These are phyloP conservation scores for Caerostris extrusa DNA, from an alignment of 1,140 invertebrate genomes.

Conservation along the genomic window DNA sequence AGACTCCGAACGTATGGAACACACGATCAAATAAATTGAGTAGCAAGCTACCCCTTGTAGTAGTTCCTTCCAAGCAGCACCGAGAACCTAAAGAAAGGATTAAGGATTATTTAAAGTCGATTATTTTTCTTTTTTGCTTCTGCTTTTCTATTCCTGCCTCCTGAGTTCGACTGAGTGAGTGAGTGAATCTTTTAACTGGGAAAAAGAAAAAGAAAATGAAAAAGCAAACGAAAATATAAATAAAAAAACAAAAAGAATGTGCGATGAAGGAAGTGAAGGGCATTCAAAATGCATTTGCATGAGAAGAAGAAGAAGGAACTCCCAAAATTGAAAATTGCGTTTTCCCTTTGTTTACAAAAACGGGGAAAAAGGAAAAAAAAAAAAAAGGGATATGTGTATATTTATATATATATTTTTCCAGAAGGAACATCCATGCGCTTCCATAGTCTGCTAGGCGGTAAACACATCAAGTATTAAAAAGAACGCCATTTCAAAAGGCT, in stretches of 20 bases:
- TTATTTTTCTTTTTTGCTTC: conserved; percentile 47
- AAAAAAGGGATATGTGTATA: conserved; percentile 23
- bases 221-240: too few species aligned
- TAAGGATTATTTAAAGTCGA: conserved; percentile 77
- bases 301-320: conserved; percentile 62
- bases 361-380: conserved; percentile 25
- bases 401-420: conserved; percentile 38
- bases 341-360: conserved; percentile 76
- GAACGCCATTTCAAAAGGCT: conserved; percentile 75
- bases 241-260: neutral
- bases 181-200: conserved; percentile 72
- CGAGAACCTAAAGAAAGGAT: conserved; percentile 57
- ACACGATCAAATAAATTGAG: conserved; percentile 75
- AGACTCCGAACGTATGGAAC: neutral
- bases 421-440: conserved; percentile 54
- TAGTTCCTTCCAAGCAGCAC: neutral
- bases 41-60: conserved; percentile 51
- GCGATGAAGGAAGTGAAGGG: conserved; percentile 56
- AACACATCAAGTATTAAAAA: conserved; percentile 77
- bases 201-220: conserved; percentile 6
- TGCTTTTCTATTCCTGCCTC: neutral
- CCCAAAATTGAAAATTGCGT: conserved; percentile 76
- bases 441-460: conserved; percentile 58
- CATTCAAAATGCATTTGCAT: conserved; percentile 77
- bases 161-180: neutral